Percentiles rank a stretch among this genome's conserved stretches.
Conservation (phyloP, 2,797 vertebrate species). For the Calcarius lapponicus region DNA sequence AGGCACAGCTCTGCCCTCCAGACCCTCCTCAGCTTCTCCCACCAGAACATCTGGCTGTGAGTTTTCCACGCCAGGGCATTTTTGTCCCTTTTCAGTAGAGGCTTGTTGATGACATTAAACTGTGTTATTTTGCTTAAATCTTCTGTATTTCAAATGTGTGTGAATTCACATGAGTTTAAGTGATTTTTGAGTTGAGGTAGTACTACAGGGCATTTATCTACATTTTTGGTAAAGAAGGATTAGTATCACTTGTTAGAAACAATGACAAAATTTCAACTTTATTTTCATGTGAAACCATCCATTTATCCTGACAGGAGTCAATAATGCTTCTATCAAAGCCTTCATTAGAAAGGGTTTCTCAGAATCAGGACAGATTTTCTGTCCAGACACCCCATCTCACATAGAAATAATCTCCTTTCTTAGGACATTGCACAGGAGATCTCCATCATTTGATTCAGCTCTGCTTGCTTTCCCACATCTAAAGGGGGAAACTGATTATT, state of each 20-base stretch:
- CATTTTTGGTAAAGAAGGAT: neutral
- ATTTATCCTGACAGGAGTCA: neutral
- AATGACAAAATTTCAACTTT: neutral
- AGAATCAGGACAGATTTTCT: neutral
- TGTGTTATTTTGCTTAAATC: neutral
- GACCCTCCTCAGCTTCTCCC: neutral
- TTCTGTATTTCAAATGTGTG: neutral
- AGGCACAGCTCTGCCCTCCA: neutral
- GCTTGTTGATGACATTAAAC: neutral
- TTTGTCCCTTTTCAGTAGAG: neutral
- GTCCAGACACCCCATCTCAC: neutral
- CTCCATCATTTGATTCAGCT: neutral
- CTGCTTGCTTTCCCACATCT: neutral
- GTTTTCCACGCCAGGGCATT: neutral
- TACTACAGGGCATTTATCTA: neutral
- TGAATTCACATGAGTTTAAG: neutral
- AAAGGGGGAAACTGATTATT: neutral
- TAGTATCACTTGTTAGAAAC: neutral
- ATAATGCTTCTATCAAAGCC: neutral
- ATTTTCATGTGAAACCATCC: neutral
- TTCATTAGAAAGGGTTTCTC: neutral
- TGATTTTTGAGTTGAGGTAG: neutral
- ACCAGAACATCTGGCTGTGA: neutral
- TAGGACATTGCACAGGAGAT: neutral
- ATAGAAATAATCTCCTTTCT: fast-evolving